These are phyloP conservation scores for Iphiclides podalirius DNA, from an alignment of 2,888 invertebrate genomes.

Conservation along the genomic window DNA sequence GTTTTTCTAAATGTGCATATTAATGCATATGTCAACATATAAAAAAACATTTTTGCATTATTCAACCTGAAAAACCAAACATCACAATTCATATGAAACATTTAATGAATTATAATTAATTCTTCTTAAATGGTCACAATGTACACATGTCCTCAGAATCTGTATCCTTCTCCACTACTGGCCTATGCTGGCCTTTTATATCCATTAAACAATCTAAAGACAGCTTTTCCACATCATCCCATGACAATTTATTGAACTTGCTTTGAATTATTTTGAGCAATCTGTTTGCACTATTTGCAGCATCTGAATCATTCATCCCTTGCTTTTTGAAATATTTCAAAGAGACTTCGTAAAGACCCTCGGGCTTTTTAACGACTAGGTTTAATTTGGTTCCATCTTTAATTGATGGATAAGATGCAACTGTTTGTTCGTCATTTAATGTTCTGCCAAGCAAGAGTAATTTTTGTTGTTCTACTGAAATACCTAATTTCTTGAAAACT, in stretches of 20 bases:
- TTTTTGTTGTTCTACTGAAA: conserved; percentile 85
- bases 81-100: no score
- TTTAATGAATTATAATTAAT: conserved; percentile 4
- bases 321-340: conserved; percentile 81
- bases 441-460: conserved; percentile 85
- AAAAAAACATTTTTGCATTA: not conserved
- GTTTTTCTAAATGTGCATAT: not conserved
- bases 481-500: conserved; percentile 81
- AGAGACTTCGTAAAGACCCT: conserved; percentile 80
- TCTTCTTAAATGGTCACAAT: conserved; percentile 40
- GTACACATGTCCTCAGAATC: conserved; percentile 48
- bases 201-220: conserved; percentile 56
- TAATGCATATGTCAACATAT: no score
- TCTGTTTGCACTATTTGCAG: conserved; percentile 80
- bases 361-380: conserved; percentile 84
- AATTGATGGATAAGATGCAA: conserved; percentile 85
- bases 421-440: conserved; percentile 84
- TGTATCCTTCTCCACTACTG: conserved; percentile 36
- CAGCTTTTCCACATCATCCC: conserved; percentile 81
- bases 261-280: conserved; percentile 77
- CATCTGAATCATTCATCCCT: conserved; percentile 81
- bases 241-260: conserved; percentile 76
- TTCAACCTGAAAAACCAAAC: no score
- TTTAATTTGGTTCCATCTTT: conserved; percentile 88
- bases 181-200: conserved; percentile 37